Percentiles rank a stretch among this genome's conserved stretches.
Evolutionary conservation across 2,888 invertebrate species (phyloP).

Genomic region (Nymphalis polychloros): DNA sequence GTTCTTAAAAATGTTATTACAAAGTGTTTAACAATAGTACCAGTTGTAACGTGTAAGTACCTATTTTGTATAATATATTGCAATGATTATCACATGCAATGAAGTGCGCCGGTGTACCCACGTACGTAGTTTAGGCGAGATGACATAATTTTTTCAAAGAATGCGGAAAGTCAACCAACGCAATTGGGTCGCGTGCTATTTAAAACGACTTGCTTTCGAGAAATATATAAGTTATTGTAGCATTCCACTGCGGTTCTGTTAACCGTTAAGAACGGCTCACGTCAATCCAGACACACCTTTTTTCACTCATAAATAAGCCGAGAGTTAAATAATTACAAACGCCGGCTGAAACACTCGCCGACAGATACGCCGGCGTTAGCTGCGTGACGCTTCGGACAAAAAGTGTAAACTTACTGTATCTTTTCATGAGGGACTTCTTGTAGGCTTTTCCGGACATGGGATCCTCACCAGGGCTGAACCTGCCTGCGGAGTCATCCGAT

Average conservation of each 20-base stretch:
- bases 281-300: constrained; percentile 18
- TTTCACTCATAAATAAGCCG: constrained; percentile 15
- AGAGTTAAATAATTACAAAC: constrained; percentile 16
- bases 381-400: constrained; percentile 12
- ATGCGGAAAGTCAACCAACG: constrained; percentile 20
- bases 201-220: constrained; percentile 21
- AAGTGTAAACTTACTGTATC: constrained; percentile 91
- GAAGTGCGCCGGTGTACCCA: not conserved
- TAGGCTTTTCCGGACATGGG: constrained; percentile 84
- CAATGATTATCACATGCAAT: not conserved
- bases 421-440: constrained; percentile 95
- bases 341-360: constrained; percentile 5
- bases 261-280: constrained; percentile 26
- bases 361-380: constrained; percentile 12
- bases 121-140: not conserved
- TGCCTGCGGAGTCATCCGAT: constrained; percentile 90
- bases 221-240: constrained; percentile 36
- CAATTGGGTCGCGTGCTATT: constrained; percentile 24
- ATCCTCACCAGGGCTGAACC: constrained; percentile 83
- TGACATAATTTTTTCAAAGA: constrained; percentile 14
- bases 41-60: not conserved
- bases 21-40: not conserved
- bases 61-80: not conserved
- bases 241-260: constrained; percentile 27
- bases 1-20: constrained; percentile 1